Base-by-base conservation (phyloP, 2,888 invertebrate species). In the Petrophora chlorosata region DNA sequence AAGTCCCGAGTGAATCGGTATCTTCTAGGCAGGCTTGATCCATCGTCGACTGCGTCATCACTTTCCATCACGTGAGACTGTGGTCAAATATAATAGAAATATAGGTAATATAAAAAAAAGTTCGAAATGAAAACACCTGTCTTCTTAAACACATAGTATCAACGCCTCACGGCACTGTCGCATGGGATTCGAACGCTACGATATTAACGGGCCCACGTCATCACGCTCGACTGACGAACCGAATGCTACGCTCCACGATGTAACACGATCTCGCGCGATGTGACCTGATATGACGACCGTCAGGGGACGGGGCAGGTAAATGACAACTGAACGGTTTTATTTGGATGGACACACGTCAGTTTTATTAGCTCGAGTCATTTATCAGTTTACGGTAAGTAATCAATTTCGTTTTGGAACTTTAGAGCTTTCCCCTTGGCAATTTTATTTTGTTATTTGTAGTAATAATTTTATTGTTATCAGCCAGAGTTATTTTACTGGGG, bases 171-270 rank as follows among this genome's bases (percentile, higher is more conserved):
- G 42, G 53, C 25, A 12, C 48, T 45, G 58, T 58, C 73, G 15
- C 59, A 36, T 7, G 67, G 64, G 67, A 63, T 44, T 52, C 38
- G 29, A 55, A 49, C 45, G 56, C 59, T 63, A 51, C 36, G 47
- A 63, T 71, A 67, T 67, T 71, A 70, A 64, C 57, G 55, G 52
- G 41, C 19, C 34, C 56, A 60, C 63, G 67, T 67, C 67, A 71
- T 65, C 69, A 65, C 59, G 39, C 55, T 12, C 56, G 49, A 57
- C 54, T 63, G 65, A 65, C 52, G 63, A 56, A 49, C 58, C 28
- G 53, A 56, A 35, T 53, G 29, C 35, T 45, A 5, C 53, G 56
- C 46, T 61, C 30, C 48, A 50, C 43, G 41, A 56, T 53, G 59
- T 60, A 49, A 35, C 44, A 8, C 8, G n/a, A n/a, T n/a, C n/a